These are phyloP conservation scores for Incurvaria masculella DNA, from an alignment of 2,888 invertebrate species.

Conservation along the genomic window DNA sequence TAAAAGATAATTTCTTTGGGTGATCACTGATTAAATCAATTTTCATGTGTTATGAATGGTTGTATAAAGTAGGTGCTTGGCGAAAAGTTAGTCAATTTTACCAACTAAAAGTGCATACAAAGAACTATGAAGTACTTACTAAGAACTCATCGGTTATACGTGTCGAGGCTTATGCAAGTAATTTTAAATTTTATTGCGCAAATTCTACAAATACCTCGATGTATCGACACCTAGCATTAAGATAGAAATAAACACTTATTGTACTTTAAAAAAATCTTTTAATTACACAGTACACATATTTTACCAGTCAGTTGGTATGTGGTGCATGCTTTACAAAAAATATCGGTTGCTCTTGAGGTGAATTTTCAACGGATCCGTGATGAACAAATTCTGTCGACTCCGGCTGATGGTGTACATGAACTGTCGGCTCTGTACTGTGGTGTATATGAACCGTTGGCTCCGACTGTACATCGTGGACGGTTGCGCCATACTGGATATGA, in stretches of 20 bases:
- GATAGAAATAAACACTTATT: neutral
- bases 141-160: too few species aligned
- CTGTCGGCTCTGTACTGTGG: too few species aligned
- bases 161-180: slow-evolving; percentile 43
- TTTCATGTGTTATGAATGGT: slow-evolving; percentile 26
- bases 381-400: too few species aligned
- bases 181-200: slow-evolving; percentile 27
- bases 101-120: slow-evolving; percentile 21
- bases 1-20: neutral
- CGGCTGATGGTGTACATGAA: too few species aligned
- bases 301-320: too few species aligned
- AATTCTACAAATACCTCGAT: slow-evolving; percentile 37
- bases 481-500: too few species aligned
- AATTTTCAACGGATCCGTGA: too few species aligned
- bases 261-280: neutral
- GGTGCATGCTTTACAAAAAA: too few species aligned
- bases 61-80: slow-evolving; percentile 54
- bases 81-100: slow-evolving; percentile 49
- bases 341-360: too few species aligned
- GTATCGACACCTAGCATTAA: slow-evolving; percentile 35
- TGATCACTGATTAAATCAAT: neutral
- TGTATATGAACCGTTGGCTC: too few species aligned
- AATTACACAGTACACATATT: too few species aligned
- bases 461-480: too few species aligned
- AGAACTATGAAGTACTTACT: slow-evolving; percentile 24